Evolutionary conservation across 2,888 invertebrate genomes (phyloP), one percentile per base, ranked within the genome.

Genomic region (Mesorhabditis spiculigera): DNA sequence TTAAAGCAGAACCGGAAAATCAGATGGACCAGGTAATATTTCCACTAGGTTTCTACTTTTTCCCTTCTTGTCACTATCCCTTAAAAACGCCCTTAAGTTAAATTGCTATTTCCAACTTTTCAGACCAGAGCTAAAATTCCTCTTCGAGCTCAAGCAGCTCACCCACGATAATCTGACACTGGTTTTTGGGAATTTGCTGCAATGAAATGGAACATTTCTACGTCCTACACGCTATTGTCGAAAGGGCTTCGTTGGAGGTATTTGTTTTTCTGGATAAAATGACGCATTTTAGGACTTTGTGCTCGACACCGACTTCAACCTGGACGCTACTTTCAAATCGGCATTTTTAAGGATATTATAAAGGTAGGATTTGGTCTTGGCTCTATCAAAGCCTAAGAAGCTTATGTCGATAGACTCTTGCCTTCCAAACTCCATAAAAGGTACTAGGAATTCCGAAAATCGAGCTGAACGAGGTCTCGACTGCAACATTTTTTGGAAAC

Each of bases 261-360:
- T 42, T 5, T 5, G 8, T 5, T 45, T 43, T 43, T 45, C 13
- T 64, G 45, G n/a, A 41, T 44, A 28, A n/a, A 43, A 64, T 43
- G 41, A 45, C 65, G 43, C 13, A 41, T 65, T 79, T 71, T 66
- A 83, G 80, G 82, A 85, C 50, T 82, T 78, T 58, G 74, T 77
- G 5, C 68, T 73, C 5, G 83, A 85, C 68, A 45, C 64, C 5
- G 84, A 83, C 10, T 85, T 85, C 68, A 71, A 72, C 4, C 73
- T 85, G 80, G 82, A 85, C 75, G 72, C 74, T n/a, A 83, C 80
- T 0, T 85, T 85, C 76, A 78, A 80, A 66, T 82, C 84, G 8
- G 83, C 83, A 0, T 85, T 85, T 67, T 76, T 85, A 64, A 66
- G 83, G 85, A 85, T 73, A 82, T 84, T 64, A 61, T 80, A 13